Base-by-base conservation (phyloP, 64 coral and sea anemone genomes). In the Montipora cactus region DNA sequence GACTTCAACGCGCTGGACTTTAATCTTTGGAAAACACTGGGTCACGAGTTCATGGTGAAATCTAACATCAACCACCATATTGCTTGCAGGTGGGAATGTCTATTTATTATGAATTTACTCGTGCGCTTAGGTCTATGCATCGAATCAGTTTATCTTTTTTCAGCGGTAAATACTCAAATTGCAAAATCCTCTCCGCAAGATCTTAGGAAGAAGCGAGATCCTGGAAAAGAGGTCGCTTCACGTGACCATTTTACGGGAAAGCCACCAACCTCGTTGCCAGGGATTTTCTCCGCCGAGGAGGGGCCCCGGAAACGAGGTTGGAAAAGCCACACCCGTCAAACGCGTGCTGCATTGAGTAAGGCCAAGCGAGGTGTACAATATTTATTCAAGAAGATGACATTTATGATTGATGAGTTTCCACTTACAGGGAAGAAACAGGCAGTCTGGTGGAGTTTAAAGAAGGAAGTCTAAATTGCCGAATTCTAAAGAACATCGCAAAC, bases 1-100 rank as follows among this genome's bases (percentile, higher is more conserved):
- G 74, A 94, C 37, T 64, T 82, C 59, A 88, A 79, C 13, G 93
- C 93, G 0, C 28, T 90, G 79, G 64, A 90, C 28, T 94, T 94
- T 44, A 88, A 49, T 4, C 45, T 67, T 49, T 94, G 93, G 93
- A 94, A 94, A 45, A 11, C 18, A 9, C 19, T 94, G 5, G 93
- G 93, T 18, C n/a, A 64, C n/a, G 93, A 94, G 74, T 89, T 94
- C 47, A 61, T 94, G 49, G 57, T 89, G n/a, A 94, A 72, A 69
- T 79, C 88, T 13, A 90, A 79, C 77, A 79, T 89, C 3, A 89
- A 89, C 58, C 75, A 90, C 59, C 78, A 76, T 57, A 79, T 90
- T 13, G 49, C 75, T 13, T 90, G 88, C 48, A 70, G 10, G 62
- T 67, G 8, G 2, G 83, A 37, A 86, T 69, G 7, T 22, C 16